These are phyloP conservation scores for Omphaloscelis lunosa DNA, from an alignment of 2,888 invertebrate species.

Conservation along the genomic window DNA sequence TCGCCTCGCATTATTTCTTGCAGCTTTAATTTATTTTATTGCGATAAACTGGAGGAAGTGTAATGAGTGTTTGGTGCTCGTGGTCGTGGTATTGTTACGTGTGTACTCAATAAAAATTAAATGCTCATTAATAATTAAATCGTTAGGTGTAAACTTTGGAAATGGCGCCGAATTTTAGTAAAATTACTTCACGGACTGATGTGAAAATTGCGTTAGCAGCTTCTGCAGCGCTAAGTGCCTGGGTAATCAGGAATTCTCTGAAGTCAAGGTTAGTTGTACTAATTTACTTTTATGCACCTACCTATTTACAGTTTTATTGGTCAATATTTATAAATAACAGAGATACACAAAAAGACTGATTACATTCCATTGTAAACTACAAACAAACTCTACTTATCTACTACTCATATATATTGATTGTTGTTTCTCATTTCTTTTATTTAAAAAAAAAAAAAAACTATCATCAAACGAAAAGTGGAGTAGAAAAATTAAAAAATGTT, in stretches of 20 bases:
- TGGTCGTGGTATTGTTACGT: constrained; percentile 54
- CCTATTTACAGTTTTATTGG: background rate
- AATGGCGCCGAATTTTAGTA: constrained; percentile 95
- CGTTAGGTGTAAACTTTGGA: constrained; percentile 46
- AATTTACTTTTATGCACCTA: background rate
- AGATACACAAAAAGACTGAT: background rate
- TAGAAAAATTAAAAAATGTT: background rate
- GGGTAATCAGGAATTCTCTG: constrained; percentile 90
- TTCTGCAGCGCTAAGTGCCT: constrained; percentile 91
- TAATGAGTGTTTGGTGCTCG: constrained; percentile 60
- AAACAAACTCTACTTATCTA: background rate
- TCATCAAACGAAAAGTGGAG: background rate
- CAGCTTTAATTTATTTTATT: constrained; percentile 41
- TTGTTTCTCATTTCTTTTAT: background rate
- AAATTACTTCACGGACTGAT: constrained; percentile 93
- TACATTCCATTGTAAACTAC: background rate
- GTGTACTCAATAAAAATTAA: constrained; percentile 54
- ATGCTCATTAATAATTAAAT: constrained; percentile 59
- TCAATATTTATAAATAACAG: background rate
- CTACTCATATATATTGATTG: background rate
- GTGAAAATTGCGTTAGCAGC: constrained; percentile 92
- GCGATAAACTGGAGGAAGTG: constrained; percentile 29
- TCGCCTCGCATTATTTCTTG: constrained; percentile 12
- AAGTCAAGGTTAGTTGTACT: constrained; percentile 85
- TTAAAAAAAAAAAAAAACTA: background rate